Base-by-base conservation (phyloP, 2,113 vertebrate genomes). In the Alectura lathami region DNA sequence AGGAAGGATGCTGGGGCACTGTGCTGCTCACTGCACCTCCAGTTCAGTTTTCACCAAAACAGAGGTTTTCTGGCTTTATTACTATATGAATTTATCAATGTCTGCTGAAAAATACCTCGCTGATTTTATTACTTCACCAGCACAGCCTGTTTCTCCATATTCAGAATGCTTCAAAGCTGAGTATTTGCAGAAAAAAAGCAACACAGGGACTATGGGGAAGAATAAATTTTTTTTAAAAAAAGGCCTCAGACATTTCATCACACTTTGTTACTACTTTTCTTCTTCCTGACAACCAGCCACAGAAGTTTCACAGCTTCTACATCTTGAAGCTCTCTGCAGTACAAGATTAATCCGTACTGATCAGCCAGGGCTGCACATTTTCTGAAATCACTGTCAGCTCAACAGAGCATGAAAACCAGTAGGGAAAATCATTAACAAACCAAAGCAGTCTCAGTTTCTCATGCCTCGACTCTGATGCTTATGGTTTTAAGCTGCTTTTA, bases 361-460 rank as follows among this genome's bases (percentile, higher is more conserved):
- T 88, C 64, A 88, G 69, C 57, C 32, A 20, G 62, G 42, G 60
- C 84, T 74, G 66, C 79, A 77, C 69, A 82, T 92, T 87, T 91
- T 92, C 78, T 86, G 75, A 93, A 96, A 77, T 77, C 69, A 67
- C 75, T 87, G 48, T 95, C 83, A 96, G 89, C 59, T 87, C 86
- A 91, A 92, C 73, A 82, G 83, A 93, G 86, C 85, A 45, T 88
- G 56, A 94, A 96, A 96, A 95, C 93, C 76, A 68, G 60, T 4
- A 79, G 30, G 84, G 88, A 94, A 94, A 95, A 94, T 78, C 45
- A 96, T 95, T 95, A 96, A 95, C 85, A 85, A 89, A 90, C 34
- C 50, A 62, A 92, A 83, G 42, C 1, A 0, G 34, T 80, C 80
- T 82, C 53, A 23, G 82, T 69, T 85, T 84, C 76, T 89, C 70